Percentiles rank a stretch among this genome's conserved stretches.
These are phyloP conservation scores for Sminthurides bifidus DNA, from an alignment of 1,140 invertebrate species.

Conservation along the genomic window DNA sequence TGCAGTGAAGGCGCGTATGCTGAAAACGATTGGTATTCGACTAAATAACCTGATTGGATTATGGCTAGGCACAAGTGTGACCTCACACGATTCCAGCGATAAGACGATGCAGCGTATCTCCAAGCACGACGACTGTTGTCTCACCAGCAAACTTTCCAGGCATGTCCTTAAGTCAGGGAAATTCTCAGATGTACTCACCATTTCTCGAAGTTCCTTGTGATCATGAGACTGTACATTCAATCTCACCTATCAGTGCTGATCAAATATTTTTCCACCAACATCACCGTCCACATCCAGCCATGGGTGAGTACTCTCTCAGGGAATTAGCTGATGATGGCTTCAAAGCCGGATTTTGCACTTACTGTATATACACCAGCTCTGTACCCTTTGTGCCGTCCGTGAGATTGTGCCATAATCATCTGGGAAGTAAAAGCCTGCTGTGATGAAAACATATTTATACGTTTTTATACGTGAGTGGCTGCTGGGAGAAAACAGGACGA, in stretches of 20 bases:
- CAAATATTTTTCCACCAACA: conserved; percentile 31
- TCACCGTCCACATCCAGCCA: conserved; percentile 20
- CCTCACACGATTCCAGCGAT: conserved; percentile 34
- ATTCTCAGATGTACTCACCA: conserved; percentile 21
- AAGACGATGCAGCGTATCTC: conserved; percentile 27
- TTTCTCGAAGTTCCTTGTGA: conserved; percentile 26
- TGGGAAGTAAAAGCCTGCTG: no score
- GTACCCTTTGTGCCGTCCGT: no score
- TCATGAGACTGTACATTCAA: conserved; percentile 21
- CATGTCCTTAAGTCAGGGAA: conserved; percentile 1
- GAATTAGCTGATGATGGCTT: background rate
- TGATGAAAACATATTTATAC: no score
- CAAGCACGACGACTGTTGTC: conserved; percentile 33
- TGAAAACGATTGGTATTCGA: conserved; percentile 1
- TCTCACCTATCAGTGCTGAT: conserved; percentile 28
- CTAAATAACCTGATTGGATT: conserved; percentile 4
- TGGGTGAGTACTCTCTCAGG: background rate
- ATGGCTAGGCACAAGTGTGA: conserved; percentile 31
- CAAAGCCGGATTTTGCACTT: no score
- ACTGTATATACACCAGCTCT: no score
- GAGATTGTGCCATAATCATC: no score
- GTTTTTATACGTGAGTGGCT: no score
- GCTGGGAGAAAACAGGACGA: no score
- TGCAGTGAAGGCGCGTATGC: background rate
- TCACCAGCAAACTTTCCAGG: conserved; percentile 25